Conservation (phyloP, 2,888 invertebrate genomes). For the Caradrina clavipalpis region DNA sequence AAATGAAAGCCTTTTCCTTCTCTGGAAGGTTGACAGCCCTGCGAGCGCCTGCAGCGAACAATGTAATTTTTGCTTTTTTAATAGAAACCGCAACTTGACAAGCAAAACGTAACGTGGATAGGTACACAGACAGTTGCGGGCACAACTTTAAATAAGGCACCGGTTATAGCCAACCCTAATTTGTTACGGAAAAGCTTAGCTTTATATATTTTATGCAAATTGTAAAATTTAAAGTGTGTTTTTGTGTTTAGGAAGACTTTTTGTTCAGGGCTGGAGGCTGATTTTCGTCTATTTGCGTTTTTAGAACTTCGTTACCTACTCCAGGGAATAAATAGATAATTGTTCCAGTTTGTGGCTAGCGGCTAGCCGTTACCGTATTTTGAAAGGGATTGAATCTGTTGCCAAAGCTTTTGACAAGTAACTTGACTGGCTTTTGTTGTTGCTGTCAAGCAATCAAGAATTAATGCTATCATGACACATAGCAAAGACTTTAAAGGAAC, state of each 20-base stretch:
- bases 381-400: neutral
- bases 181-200: conserved; percentile 57
- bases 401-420: neutral
- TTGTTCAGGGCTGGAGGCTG: neutral
- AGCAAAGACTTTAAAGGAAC: too few relatives aligned
- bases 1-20: conserved; percentile 69
- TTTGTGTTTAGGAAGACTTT: conserved; percentile 33
- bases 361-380: neutral
- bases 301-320: conserved; percentile 2
- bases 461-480: neutral
- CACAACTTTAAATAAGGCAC: conserved; percentile 66
- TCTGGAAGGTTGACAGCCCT: conserved; percentile 71
- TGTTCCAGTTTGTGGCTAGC: neutral
- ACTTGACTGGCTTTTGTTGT: neutral
- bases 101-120: conserved; percentile 59
- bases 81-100: conserved; percentile 71
- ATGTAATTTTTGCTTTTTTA: conserved; percentile 76
- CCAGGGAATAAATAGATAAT: neutral
- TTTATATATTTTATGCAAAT: conserved; percentile 48
- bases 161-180: conserved; percentile 64
- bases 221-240: conserved; percentile 51
- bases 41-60: conserved; percentile 68
- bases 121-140: conserved; percentile 65
- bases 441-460: neutral
- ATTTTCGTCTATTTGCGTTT: conserved; percentile 16